Evolutionary conservation across 2,113 vertebrate genomes (phyloP).

Genomic region (Neodontobutis hainanensis): DNA sequence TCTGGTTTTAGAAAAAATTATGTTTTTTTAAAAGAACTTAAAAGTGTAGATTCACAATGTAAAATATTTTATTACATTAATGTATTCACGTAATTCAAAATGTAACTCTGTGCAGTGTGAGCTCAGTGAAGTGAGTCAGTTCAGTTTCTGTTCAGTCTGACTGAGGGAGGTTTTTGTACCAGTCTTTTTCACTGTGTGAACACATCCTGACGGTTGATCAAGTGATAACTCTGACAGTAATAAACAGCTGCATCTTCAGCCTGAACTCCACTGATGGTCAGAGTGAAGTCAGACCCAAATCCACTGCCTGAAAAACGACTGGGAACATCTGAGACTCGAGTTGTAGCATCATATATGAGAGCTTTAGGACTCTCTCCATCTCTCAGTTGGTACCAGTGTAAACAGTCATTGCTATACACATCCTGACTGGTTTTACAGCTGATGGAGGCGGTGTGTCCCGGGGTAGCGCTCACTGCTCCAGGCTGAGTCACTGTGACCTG

Average conservation of each 20-base stretch:
- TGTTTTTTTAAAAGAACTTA: no score
- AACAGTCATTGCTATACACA: no score
- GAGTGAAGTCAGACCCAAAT: neutral
- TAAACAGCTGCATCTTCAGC: conserved; percentile 37
- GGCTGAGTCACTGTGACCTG: neutral
- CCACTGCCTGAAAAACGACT: conserved; percentile 5
- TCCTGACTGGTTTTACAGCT: neutral
- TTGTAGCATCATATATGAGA: neutral
- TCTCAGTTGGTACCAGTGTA: neutral
- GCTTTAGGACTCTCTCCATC: neutral
- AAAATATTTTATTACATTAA: no score
- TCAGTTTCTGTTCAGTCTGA: conserved; percentile 25
- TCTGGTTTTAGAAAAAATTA: no score
- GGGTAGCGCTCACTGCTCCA: neutral
- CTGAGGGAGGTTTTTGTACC: conserved; percentile 42
- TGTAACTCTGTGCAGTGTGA: neutral
- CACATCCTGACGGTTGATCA: fast-evolving
- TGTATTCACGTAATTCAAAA: no score
- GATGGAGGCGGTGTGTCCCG: neutral
- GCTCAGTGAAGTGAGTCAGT: neutral
- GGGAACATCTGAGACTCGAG: neutral
- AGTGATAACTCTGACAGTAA: neutral
- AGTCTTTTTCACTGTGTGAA: conserved; percentile 49
- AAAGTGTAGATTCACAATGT: no score
- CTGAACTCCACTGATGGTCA: neutral